phyloP scores from a whole-genome alignment of 1,140 invertebrate species.

The Manduca sexta region DNA sequence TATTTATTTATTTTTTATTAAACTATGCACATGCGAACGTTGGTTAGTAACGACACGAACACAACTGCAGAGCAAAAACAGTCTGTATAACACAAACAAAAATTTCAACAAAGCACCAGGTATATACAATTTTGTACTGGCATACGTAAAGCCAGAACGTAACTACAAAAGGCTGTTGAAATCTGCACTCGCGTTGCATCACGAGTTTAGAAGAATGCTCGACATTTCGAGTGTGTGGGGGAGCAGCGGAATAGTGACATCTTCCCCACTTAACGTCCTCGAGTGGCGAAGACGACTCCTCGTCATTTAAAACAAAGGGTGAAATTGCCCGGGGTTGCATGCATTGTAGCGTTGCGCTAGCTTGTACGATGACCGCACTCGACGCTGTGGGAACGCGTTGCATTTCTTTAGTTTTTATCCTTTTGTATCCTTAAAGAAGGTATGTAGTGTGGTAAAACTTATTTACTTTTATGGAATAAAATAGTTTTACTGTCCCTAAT shows the following conservation, averaged over 20 bases:
- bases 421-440: not conserved
- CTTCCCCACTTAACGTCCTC: constrained; percentile 42
- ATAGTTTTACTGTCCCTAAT: no score
- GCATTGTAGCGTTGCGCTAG: constrained; percentile 29
- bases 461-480: no score
- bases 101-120: no score
- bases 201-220: constrained; percentile 43
- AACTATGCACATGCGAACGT: no score
- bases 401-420: not conserved
- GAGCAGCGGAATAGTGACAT: constrained; percentile 49
- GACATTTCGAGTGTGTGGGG: constrained; percentile 45
- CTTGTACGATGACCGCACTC: constrained; percentile 47
- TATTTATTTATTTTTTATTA: no score
- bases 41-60: no score
- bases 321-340: constrained; percentile 41
- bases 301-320: constrained; percentile 59
- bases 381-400: constrained; percentile 4
- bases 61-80: no score
- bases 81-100: no score
- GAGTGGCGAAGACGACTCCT: constrained; percentile 37
- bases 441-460: no score
- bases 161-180: constrained; percentile 53
- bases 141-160: constrained; percentile 4
- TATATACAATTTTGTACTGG: no score
- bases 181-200: constrained; percentile 37